A percentile compares a stretch with the other conserved stretches of the same genome.
Evolutionary conservation across 2,113 vertebrate species (phyloP).

Genomic region (Oophaga pumilio): DNA sequence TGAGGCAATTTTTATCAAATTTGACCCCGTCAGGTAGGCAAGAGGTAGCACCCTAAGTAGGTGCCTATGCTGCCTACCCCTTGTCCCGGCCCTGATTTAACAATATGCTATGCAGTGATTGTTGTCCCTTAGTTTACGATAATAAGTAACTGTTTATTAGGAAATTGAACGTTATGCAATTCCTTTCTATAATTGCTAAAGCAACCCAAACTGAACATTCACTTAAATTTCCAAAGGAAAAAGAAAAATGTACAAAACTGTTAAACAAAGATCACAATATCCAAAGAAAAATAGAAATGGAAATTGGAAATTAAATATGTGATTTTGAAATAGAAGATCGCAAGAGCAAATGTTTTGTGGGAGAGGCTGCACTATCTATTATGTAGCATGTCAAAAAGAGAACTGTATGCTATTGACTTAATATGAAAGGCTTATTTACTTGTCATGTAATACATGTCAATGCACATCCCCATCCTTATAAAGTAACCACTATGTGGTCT

Average conservation of each 20-base stretch:
- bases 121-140: neutral
- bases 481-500: constrained; percentile 43
- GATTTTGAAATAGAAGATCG: constrained; percentile 39
- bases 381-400: constrained; percentile 31
- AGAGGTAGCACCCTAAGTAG: too few relatives aligned
- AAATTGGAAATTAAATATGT: constrained; percentile 10
- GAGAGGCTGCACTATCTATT: constrained; percentile 22
- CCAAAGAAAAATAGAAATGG: neutral
- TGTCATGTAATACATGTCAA: constrained; percentile 55
- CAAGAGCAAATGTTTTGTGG: neutral
- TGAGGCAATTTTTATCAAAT: too few relatives aligned
- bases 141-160: neutral
- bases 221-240: neutral
- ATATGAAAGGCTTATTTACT: constrained; percentile 56
- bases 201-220: neutral
- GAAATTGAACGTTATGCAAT: neutral
- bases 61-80: too few relatives aligned
- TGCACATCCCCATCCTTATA: constrained; percentile 49
- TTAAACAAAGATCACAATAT: neutral
- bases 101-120: neutral
- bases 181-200: neutral
- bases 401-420: constrained; percentile 26
- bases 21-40: too few relatives aligned
- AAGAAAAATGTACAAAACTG: neutral
- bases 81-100: neutral